Conservation (phyloP, 2,797 vertebrate species). For the Brachyrhaphis roseni region DNA sequence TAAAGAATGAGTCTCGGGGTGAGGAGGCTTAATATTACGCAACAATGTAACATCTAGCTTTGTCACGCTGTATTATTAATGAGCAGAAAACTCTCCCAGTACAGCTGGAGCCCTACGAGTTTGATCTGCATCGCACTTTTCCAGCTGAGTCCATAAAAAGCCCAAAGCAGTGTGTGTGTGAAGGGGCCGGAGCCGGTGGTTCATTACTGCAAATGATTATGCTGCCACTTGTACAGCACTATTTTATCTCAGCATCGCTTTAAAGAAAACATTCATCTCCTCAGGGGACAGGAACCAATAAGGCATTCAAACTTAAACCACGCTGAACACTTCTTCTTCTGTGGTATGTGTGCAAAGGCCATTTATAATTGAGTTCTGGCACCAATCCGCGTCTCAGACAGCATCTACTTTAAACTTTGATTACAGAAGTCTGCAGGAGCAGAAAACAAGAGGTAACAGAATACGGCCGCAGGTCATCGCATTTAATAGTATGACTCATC, state of each 20-base stretch:
- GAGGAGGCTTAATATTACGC: conserved; percentile 24
- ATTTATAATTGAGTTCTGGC: conserved; percentile 57
- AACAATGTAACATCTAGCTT: conserved; percentile 42
- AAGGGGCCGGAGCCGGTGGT: conserved; percentile 27
- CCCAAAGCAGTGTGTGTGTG: conserved; percentile 48
- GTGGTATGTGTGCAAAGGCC: conserved; percentile 22
- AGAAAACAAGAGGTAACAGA: conserved; percentile 57
- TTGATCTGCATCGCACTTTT: conserved; percentile 31
- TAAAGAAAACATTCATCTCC: conserved; percentile 58
- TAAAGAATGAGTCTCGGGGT: conserved; percentile 2
- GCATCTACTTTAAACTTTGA: conserved; percentile 55
- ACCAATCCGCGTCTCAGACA: conserved; percentile 23
- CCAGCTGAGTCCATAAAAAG: conserved; percentile 30
- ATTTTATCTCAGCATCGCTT: conserved; percentile 60
- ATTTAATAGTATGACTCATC: conserved; percentile 78
- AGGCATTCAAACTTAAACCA: conserved; percentile 51
- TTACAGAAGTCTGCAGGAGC: conserved; percentile 49
- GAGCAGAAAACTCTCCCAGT: conserved; percentile 30
- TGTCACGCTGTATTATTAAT: conserved; percentile 54
- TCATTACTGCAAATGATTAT: conserved; percentile 66
- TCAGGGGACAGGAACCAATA: conserved; percentile 42
- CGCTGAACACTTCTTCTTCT: conserved; percentile 21
- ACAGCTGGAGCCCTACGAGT: conserved; percentile 32
- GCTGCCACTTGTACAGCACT: conserved; percentile 46
- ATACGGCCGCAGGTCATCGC: conserved; percentile 65